phyloP scores from a whole-genome alignment of 2,888 invertebrate genomes.

The Leptinotarsa haldemani region DNA sequence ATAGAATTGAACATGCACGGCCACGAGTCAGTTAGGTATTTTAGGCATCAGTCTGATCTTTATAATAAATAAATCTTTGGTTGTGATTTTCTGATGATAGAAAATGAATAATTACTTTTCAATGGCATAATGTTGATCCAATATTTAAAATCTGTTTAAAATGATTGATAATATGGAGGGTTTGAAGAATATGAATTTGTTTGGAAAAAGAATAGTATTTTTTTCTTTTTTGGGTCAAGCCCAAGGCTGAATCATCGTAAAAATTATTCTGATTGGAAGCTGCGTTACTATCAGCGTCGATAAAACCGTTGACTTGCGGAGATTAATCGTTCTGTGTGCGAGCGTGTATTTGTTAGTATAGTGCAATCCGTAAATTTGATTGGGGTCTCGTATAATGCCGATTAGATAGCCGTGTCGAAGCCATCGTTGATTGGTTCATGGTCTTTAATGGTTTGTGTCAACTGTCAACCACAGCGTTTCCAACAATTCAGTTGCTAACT shows the following conservation, averaged over 20 bases:
- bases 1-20: too few species aligned
- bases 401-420: slow-evolving; percentile 39
- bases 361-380: slow-evolving; percentile 44
- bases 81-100: too few species aligned
- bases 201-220: too few species aligned
- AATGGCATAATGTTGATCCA: too few species aligned
- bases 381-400: slow-evolving; percentile 44
- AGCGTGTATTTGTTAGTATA: slow-evolving; percentile 37
- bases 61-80: too few species aligned
- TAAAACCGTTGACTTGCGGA: slow-evolving; percentile 8
- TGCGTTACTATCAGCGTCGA: background rate
- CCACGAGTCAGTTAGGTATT: too few species aligned
- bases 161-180: too few species aligned
- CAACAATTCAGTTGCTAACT: background rate
- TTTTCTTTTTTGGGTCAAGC: too few species aligned
- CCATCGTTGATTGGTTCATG: background rate
- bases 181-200: too few species aligned
- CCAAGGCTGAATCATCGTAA: background rate
- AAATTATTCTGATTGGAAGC: background rate
- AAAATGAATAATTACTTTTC: too few species aligned
- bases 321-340: background rate
- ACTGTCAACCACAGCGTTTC: background rate
- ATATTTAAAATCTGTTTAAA: too few species aligned
- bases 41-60: too few species aligned
- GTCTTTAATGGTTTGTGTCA: background rate